Conservation (phyloP, 2,113 vertebrate species). For the Otolemur garnettii region DNA sequence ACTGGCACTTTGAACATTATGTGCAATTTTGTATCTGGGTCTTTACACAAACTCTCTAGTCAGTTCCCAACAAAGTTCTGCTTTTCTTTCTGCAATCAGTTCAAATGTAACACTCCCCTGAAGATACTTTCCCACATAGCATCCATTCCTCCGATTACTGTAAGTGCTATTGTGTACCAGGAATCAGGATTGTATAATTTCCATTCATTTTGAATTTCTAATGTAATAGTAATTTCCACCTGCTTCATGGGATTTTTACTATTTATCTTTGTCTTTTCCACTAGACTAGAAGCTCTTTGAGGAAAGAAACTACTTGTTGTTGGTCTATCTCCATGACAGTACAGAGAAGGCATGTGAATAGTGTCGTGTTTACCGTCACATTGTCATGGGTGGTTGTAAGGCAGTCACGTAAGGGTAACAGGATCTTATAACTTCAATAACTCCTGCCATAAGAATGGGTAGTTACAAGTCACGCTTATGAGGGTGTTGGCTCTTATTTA, state of each 20-base stretch:
- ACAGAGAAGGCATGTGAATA: background rate
- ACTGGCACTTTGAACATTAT: background rate
- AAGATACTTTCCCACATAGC: background rate
- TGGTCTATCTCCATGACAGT: background rate
- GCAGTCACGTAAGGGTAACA: background rate
- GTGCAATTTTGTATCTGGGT: background rate
- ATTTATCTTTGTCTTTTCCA: background rate
- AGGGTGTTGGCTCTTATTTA: background rate
- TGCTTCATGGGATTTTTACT: background rate
- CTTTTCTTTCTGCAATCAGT: background rate
- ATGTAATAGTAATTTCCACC: background rate
- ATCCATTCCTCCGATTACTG: background rate
- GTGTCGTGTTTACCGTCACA: background rate
- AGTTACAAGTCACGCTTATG: background rate
- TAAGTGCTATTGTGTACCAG: background rate
- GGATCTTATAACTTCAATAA: background rate
- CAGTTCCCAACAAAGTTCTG: background rate
- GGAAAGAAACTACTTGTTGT: background rate
- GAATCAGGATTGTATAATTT: background rate
- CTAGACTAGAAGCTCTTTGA: background rate
- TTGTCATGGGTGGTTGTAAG: background rate
- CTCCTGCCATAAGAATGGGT: background rate
- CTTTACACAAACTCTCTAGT: background rate
- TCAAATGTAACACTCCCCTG: conserved; percentile 33
- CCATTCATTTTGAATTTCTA: background rate